Conservation (phyloP, 2,113 vertebrate species). For the Charadrius vociferus region DNA sequence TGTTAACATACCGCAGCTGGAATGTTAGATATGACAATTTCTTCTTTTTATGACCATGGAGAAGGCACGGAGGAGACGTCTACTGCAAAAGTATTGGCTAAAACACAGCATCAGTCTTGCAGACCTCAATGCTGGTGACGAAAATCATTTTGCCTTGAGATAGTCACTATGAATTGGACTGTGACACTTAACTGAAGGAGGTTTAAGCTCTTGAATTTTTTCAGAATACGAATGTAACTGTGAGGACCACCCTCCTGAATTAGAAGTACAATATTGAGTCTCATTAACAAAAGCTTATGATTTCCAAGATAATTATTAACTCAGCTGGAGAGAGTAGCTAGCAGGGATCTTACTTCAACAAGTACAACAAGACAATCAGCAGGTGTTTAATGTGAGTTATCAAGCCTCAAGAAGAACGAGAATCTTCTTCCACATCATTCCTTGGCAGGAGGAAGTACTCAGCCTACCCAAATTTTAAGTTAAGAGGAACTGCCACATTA, state of each 20-base stretch:
- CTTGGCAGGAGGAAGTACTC: neutral
- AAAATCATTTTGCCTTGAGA: neutral
- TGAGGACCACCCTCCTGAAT: neutral
- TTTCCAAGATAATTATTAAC: conserved; percentile 45
- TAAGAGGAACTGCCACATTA: neutral
- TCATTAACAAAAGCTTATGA: conserved; percentile 27
- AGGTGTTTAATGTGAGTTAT: conserved; percentile 10
- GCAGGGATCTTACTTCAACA: neutral
- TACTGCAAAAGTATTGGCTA: neutral
- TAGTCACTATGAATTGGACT: neutral
- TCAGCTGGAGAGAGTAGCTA: conserved; percentile 4
- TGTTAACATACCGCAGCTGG: neutral
- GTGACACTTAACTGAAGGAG: neutral
- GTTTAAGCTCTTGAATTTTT: neutral
- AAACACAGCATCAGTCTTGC: neutral
- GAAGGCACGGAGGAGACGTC: neutral
- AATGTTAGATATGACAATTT: neutral
- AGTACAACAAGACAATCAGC: conserved; percentile 25
- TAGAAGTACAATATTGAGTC: neutral
- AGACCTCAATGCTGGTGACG: neutral
- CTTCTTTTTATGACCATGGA: neutral
- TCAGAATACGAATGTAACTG: neutral
- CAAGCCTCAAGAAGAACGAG: neutral
- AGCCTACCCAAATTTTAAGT: neutral
- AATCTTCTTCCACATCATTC: neutral